Evolutionary conservation across 64 coral and sea anemone genomes (phyloP), one percentile per base, ranked within the genome.

Genomic region (Astreopora myriophthalma): DNA sequence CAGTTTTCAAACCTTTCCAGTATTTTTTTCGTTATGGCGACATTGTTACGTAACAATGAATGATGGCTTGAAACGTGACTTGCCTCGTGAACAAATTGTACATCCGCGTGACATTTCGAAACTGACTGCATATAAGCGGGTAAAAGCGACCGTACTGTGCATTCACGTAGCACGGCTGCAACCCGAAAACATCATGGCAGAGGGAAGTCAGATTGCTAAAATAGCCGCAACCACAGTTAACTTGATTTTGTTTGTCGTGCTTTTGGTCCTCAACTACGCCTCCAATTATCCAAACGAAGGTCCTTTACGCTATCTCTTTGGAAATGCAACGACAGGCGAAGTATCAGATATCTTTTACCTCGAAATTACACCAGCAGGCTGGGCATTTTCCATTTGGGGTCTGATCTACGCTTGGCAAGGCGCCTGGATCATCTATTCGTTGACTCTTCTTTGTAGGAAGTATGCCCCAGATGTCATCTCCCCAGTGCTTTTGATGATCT

Each of bases 281-380:
- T 60, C 84, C 19, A 29, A 35, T 7, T 40, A 86, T 79, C 84
- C 84, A 9, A 85, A 61, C 1, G 20, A 78, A 34, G 91, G 91
- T 42, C 91, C 91, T 0, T 93, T 93, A 13, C 48, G 40, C 57
- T 10, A 37, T 14, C 57, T 83, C 32, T 93, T 93, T 69, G 73
- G 85, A 52, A 85, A 93, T 77, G 69, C 75, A 68, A 80, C 91
- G 16, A 93, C 91, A 31, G 76, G 95, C 3, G 95, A 85, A 31
- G 86, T 98, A 3, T 95, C 96, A 0, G 80, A 89, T 28, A 90
- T 78, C 8, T 98, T 85, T 32, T 89, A 87, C 44, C 63, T 94
- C n/a, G 89, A 98, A 61, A 98, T 98, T 19, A 98, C 96, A 28
- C 96, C 96, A 33, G 90, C 96, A 51, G 86, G 90, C 20, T 98